Evolutionary conservation across 2,797 vertebrate species (phyloP).

Genomic region (Gambusia yucatana): DNA sequence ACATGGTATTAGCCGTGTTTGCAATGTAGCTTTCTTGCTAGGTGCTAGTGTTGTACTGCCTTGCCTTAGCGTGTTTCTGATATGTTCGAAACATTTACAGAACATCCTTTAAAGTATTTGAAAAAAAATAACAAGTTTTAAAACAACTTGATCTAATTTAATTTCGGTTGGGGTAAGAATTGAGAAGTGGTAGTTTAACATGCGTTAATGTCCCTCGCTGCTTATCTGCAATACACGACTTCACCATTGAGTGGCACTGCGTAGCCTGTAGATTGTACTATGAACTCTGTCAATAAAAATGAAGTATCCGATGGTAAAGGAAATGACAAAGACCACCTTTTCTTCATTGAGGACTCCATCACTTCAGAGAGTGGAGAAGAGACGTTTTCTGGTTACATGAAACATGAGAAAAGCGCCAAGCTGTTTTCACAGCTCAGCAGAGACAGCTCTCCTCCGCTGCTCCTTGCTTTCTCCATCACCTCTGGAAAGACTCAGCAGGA

Average conservation of each 20-base stretch:
- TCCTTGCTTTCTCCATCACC: slow-evolving; percentile 54
- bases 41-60: background rate
- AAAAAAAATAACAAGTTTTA: background rate
- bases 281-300: slow-evolving; percentile 21
- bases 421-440: slow-evolving; percentile 6
- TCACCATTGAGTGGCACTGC: slow-evolving; percentile 30
- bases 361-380: slow-evolving; percentile 50
- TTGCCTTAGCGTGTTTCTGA: background rate
- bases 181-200: background rate
- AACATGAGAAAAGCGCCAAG: slow-evolving; percentile 1
- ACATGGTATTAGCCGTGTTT: background rate
- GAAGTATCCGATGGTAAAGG: background rate
- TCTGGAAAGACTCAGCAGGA: slow-evolving; percentile 15
- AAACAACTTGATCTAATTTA: background rate
- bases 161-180: background rate
- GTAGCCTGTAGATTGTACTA: slow-evolving; percentile 11
- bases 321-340: background rate
- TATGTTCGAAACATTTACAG: background rate
- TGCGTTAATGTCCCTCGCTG: background rate
- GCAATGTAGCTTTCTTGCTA: slow-evolving; percentile 6
- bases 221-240: background rate
- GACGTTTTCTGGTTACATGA: background rate
- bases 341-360: slow-evolving; percentile 47
- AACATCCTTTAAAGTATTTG: background rate
- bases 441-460: slow-evolving; percentile 57